Evolutionary conservation across 2,888 invertebrate genomes (phyloP).

Genomic region (Hipparchia semele): DNA sequence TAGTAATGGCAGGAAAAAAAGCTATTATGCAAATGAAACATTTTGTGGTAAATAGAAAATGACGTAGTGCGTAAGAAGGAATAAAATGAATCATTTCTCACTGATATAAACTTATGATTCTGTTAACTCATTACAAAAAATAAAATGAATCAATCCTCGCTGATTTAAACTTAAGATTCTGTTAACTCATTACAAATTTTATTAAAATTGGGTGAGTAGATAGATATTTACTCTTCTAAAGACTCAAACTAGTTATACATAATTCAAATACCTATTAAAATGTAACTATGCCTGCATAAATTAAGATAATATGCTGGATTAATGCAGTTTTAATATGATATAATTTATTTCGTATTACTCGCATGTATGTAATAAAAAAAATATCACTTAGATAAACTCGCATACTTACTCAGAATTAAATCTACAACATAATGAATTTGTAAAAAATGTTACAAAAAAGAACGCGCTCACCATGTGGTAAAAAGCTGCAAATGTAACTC

Average conservation of each 20-base stretch:
- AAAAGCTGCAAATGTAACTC: conserved; percentile 34
- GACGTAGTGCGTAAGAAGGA: conserved; percentile 75
- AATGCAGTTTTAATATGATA: too few species aligned
- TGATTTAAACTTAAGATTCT: conserved; percentile 28
- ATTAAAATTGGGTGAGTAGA: too few species aligned
- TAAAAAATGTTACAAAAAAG: conserved; percentile 10
- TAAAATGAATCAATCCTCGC: conserved; percentile 73
- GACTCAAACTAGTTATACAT: too few species aligned
- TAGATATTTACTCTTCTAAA: too few species aligned
- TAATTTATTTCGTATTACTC: too few species aligned
- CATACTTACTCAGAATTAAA: background rate
- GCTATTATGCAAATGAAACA: conserved; percentile 83
- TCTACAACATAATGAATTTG: background rate
- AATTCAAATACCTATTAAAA: too few species aligned
- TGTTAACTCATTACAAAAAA: conserved; percentile 37
- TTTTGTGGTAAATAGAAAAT: conserved; percentile 80
- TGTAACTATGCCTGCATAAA: too few species aligned
- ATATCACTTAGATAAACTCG: background rate
- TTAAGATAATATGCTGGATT: too few species aligned
- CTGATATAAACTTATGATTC: conserved; percentile 36
- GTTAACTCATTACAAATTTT: background rate
- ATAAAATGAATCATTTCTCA: conserved; percentile 73
- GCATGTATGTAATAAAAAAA: too few species aligned
- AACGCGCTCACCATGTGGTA: conserved; percentile 30
- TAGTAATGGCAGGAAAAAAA: conserved; percentile 80